These are phyloP conservation scores for Rambutsinella grinnellia DNA, from an alignment of 2,888 invertebrate species.

Conservation along the genomic window DNA sequence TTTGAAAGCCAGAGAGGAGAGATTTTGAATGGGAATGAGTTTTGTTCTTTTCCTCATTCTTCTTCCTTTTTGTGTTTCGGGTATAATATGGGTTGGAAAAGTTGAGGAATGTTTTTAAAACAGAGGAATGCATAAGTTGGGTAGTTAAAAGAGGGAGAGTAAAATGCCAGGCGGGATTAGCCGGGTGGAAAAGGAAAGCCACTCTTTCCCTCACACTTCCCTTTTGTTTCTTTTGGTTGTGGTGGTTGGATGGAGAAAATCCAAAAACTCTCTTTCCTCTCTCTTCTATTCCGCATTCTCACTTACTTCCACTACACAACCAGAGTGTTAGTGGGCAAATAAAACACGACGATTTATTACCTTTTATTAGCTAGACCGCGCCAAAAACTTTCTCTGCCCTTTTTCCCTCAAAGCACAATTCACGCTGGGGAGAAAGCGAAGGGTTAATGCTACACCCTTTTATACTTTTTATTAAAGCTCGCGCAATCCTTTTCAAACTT, in stretches of 20 bases:
- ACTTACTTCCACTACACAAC: constrained; percentile 57
- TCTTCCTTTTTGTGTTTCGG: no score
- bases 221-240: constrained; percentile 26
- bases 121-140: constrained; percentile 15
- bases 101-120: constrained; percentile 14
- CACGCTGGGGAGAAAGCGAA: neutral
- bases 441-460: no score
- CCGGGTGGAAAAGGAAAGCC: constrained; percentile 51
- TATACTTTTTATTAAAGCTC: no score
- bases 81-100: no score
- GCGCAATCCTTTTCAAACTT: no score
- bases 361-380: constrained; percentile 55
- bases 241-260: constrained; percentile 18
- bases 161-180: constrained; percentile 56
- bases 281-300: constrained; percentile 20
- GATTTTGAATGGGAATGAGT: constrained; percentile 54
- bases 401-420: neutral
- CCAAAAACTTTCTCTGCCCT: constrained; percentile 52
- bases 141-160: constrained; percentile 38
- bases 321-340: constrained; percentile 58
- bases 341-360: constrained; percentile 57
- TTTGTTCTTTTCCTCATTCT: constrained; percentile 23
- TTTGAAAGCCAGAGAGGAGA: constrained; percentile 52
- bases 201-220: constrained; percentile 19
- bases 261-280: constrained; percentile 43